Base-by-base conservation (phyloP, 2,888 invertebrate genomes). In the Leucophora obtusa region DNA sequence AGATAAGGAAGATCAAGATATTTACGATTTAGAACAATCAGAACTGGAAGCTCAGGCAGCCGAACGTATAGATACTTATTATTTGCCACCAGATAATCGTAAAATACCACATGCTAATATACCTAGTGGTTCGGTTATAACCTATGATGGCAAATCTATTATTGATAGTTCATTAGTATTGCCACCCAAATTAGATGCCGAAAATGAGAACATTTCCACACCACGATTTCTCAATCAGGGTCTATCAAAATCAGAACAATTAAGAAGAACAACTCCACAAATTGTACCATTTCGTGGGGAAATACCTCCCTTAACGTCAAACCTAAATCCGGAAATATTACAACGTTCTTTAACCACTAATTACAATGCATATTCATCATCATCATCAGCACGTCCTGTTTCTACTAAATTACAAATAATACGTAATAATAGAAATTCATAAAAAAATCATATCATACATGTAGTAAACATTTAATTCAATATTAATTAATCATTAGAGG, bases 61-160 rank as follows among this genome's bases (percentile, higher is more conserved):
- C 0, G 94, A 95, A 87, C 92, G 93, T 84, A 90, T 94, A 5
- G 94, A 95, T 83, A 92, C 94, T 0, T 95, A 94, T 83, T 96
- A 95, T 86, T 91, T 95, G 66, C 95, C 96, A 0, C 95, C 95
- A 0, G 92, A 92, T 69, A 91, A 92, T 75, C 91, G 93, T 84
- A 88, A 87, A 77, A 83, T 86, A 38, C 85, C 86, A 11, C 84
- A 87, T 38, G 83, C 87, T 21, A 85, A 84, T 58, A 82, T 89
- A n/a, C 91, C 91, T 1, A 90, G 90, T n/a, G 92, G 92, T 21
- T 93, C 94, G 0, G 93, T 94, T 28, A 93, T 95, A 6, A 93
- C 95, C 0, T 96, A 94, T 84, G 95, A 96, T 84, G 96, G 95
- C 0, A 95, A 94, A 89, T 93, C 93, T 60, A 92, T 96, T 6